These are phyloP conservation scores for Eupeodes corollae DNA, from an alignment of 1,140 invertebrate species.

Conservation along the genomic window DNA sequence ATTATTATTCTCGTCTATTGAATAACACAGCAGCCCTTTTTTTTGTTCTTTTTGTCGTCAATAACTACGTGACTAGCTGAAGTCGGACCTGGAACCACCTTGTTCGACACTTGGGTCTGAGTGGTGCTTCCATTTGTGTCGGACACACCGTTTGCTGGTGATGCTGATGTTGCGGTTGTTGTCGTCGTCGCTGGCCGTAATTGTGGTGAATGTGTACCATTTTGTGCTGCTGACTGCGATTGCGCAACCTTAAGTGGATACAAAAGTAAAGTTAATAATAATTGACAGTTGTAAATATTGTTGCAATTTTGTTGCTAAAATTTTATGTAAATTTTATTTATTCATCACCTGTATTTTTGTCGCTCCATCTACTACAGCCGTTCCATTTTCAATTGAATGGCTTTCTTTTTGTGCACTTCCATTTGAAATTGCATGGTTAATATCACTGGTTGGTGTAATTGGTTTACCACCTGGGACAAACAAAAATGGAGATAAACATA, in stretches of 20 bases:
- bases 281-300: not conserved
- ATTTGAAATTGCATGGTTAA: conserved; percentile 31
- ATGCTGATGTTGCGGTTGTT: conserved; percentile 5
- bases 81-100: conserved; percentile 35
- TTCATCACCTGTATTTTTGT: conserved; percentile 28
- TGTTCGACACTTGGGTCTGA: conserved; percentile 32
- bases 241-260: conserved; percentile 32
- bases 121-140: conserved; percentile 8
- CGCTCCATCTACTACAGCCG: conserved; percentile 21
- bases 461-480: conserved; percentile 50
- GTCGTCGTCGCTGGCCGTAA: not conserved
- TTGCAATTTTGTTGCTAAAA: not conserved
- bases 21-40: conserved; percentile 35
- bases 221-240: conserved; percentile 34
- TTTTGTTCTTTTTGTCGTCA: conserved; percentile 36
- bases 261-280: conserved; percentile 1
- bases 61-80: conserved; percentile 38
- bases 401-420: conserved; percentile 30
- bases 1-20: conserved; percentile 18
- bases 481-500: not conserved
- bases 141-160: conserved; percentile 7
- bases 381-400: conserved; percentile 19
- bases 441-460: conserved; percentile 54
- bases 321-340: too few relatives aligned
- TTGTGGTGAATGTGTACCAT: conserved; percentile 31